Evolutionary conservation across 2,797 vertebrate species (phyloP).

Genomic region (Furcifer pardalis): DNA sequence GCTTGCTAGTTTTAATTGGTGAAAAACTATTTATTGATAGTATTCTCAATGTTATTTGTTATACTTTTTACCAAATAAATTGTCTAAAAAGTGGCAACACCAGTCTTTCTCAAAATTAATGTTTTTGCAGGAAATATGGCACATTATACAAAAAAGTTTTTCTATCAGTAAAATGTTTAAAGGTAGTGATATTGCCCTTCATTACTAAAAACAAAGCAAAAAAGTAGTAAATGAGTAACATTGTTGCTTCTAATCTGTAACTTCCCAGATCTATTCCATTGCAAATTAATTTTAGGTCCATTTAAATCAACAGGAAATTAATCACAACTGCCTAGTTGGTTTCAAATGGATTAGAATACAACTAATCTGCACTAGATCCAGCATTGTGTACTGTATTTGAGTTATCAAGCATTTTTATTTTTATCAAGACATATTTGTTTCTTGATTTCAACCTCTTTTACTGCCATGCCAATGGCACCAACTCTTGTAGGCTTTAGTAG

Average conservation of each 20-base stretch:
- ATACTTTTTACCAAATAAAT: background rate
- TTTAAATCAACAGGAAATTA: background rate
- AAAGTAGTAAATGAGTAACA: too few species aligned
- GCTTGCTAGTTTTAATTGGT: too few species aligned
- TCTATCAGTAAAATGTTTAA: background rate
- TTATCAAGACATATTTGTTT: background rate
- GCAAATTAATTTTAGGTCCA: background rate
- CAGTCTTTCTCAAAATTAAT: background rate
- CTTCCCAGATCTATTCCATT: background rate
- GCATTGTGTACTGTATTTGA: too few species aligned
- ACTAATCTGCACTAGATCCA: background rate
- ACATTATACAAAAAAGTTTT: background rate
- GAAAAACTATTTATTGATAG: too few species aligned
- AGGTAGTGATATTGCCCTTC: background rate
- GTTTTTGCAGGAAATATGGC: background rate
- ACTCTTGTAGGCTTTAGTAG: conserved; percentile 26
- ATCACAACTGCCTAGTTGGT: background rate
- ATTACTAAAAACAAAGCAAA: too few species aligned
- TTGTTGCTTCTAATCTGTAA: background rate
- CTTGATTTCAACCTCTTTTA: background rate
- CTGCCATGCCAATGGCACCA: conserved; percentile 19
- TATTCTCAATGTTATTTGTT: background rate
- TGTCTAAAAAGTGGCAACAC: background rate
- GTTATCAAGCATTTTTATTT: too few species aligned
- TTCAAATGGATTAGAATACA: background rate